phyloP scores from a whole-genome alignment of 2,797 vertebrate species.

The Phataginus tricuspis region DNA sequence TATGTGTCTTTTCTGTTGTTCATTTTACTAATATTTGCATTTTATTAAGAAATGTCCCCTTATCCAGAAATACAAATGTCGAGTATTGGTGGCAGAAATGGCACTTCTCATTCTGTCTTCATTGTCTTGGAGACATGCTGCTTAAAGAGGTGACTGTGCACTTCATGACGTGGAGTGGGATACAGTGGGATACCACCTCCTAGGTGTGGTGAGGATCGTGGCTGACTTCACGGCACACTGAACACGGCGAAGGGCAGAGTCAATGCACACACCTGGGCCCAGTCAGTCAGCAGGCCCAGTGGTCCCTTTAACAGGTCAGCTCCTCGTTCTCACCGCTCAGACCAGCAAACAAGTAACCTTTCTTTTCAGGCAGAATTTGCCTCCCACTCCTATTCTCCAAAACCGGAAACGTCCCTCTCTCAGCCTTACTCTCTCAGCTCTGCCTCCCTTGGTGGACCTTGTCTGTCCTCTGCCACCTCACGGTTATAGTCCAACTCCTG shows the following conservation, averaged over 20 bases:
- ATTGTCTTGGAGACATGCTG: neutral
- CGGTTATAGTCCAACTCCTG: neutral
- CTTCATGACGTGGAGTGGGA: neutral
- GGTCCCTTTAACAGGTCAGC: neutral
- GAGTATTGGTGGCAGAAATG: neutral
- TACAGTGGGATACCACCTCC: neutral
- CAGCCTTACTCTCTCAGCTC: neutral
- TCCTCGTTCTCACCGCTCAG: neutral
- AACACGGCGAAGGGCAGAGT: neutral
- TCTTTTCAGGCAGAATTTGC: neutral
- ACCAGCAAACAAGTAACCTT: neutral
- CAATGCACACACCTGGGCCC: neutral
- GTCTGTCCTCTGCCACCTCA: neutral
- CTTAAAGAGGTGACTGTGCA: neutral
- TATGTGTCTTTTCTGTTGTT: neutral
- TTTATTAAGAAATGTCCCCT: neutral
- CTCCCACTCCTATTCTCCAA: neutral
- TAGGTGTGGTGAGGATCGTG: neutral
- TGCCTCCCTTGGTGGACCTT: neutral
- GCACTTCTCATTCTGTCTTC: neutral
- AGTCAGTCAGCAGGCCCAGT: neutral
- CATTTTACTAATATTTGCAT: neutral
- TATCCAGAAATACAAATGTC: neutral
- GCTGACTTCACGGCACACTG: neutral
- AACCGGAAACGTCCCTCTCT: neutral